Conservation (phyloP, 2,113 vertebrate species). For the Protomyctophum bolini region DNA sequence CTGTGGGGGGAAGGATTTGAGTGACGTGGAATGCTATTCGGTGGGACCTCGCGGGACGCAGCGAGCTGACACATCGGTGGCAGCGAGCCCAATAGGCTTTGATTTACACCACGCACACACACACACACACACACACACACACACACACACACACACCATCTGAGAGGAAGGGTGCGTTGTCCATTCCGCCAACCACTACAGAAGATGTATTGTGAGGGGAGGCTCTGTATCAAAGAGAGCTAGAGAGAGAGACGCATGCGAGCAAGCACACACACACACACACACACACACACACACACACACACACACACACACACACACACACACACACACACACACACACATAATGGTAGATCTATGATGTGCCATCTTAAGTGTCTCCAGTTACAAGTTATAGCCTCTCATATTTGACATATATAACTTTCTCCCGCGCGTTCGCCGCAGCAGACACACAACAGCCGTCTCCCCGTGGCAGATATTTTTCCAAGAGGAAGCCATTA, state of each 20-base stretch:
- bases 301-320: not conserved
- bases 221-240: conserved; percentile 51
- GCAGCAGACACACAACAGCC: conserved; percentile 8
- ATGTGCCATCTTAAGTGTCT: conserved; percentile 55
- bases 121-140: too few relatives aligned
- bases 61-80: conserved; percentile 64
- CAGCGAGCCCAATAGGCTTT: conserved; percentile 66
- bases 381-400: conserved; percentile 57
- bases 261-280: conserved; percentile 51
- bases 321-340: conserved; percentile 34
- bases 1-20: conserved; percentile 47
- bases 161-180: conserved; percentile 34
- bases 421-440: conserved; percentile 38
- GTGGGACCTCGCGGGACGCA: conserved; percentile 50
- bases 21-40: conserved; percentile 60
- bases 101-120: conserved; percentile 64
- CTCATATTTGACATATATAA: conserved; percentile 56
- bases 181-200: conserved; percentile 53
- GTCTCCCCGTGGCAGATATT: conserved; percentile 34
- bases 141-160: conserved; percentile 4
- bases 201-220: conserved; percentile 64
- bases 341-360: conserved; percentile 57
- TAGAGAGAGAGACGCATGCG: not conserved
- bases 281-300: conserved; percentile 11
- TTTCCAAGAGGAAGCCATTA: conserved; percentile 61